These are phyloP conservation scores for Pachypeltis micranthus DNA, from an alignment of 1,140 invertebrate genomes.

Conservation along the genomic window DNA sequence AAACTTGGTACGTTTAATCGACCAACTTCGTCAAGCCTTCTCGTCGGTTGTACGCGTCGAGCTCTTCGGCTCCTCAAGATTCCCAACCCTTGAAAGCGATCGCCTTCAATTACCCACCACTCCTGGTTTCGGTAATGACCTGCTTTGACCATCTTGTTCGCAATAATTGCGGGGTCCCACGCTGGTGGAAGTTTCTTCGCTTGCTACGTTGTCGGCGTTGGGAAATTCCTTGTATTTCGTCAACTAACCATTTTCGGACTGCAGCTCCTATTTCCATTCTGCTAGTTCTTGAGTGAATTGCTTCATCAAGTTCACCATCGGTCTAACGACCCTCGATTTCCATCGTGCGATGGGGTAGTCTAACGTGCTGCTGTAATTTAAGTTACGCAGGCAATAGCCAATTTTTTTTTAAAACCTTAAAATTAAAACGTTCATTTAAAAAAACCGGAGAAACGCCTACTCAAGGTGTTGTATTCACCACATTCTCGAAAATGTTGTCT, in stretches of 20 bases:
- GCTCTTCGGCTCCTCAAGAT: not conserved
- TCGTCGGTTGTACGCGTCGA: not conserved
- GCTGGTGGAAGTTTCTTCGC: not conserved
- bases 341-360: not conserved
- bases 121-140: not conserved
- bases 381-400: too few species aligned
- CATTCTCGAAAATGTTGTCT: too few species aligned
- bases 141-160: not conserved
- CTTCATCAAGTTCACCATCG: not conserved
- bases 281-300: not conserved
- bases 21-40: too few species aligned
- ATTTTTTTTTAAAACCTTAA: too few species aligned
- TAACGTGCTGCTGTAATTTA: too few species aligned
- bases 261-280: not conserved
- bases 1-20: not conserved
- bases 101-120: not conserved
- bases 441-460: too few species aligned
- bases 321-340: not conserved
- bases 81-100: not conserved
- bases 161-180: not conserved
- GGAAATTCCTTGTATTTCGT: not conserved
- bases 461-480: too few species aligned
- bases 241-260: not conserved
- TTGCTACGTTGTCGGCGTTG: not conserved
- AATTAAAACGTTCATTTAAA: too few species aligned